Percentiles rank a stretch among this genome's conserved stretches.
These are phyloP conservation scores for Zaprionus taronus DNA, from an alignment of 1,140 invertebrate species.

Conservation along the genomic window DNA sequence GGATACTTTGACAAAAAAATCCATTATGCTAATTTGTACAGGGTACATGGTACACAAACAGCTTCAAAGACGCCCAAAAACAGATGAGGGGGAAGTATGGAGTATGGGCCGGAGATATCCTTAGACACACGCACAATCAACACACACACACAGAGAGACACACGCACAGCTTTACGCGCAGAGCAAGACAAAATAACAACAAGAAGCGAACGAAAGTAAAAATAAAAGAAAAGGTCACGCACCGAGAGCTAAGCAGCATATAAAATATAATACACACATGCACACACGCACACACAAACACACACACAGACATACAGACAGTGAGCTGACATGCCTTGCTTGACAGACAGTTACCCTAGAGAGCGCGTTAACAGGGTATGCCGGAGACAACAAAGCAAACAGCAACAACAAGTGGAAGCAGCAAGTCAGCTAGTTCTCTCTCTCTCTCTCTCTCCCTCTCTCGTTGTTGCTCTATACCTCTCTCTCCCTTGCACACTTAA, in stretches of 20 bases:
- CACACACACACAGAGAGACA: conserved; percentile 6
- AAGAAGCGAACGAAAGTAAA: conserved; percentile 66
- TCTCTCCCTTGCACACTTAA: conserved; percentile 44
- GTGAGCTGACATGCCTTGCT: conserved; percentile 19
- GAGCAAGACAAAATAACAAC: conserved; percentile 45
- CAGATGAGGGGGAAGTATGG: conserved; percentile 45
- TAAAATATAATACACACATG: conserved; percentile 68
- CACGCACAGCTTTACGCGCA: background rate
- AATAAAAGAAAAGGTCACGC: conserved; percentile 81
- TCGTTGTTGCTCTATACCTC: background rate
- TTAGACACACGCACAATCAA: conserved; percentile 39
- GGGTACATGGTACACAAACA: conserved; percentile 45
- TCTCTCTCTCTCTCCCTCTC: background rate
- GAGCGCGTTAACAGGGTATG: background rate
- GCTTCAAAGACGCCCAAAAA: conserved; percentile 75
- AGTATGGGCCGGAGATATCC: conserved; percentile 38
- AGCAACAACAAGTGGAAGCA: conserved; percentile 54
- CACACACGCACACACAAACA: conserved; percentile 15
- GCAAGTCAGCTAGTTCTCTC: background rate
- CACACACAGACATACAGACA: background rate
- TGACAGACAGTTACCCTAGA: conserved; percentile 24
- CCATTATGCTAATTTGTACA: conserved; percentile 81
- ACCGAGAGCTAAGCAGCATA: conserved; percentile 80
- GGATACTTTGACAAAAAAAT: conserved; percentile 75
- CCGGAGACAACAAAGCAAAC: background rate